A percentile compares a stretch with the other conserved stretches of the same genome.
Evolutionary conservation across 2,797 vertebrate genomes (phyloP).

Genomic region (Gallinago nigripennis): DNA sequence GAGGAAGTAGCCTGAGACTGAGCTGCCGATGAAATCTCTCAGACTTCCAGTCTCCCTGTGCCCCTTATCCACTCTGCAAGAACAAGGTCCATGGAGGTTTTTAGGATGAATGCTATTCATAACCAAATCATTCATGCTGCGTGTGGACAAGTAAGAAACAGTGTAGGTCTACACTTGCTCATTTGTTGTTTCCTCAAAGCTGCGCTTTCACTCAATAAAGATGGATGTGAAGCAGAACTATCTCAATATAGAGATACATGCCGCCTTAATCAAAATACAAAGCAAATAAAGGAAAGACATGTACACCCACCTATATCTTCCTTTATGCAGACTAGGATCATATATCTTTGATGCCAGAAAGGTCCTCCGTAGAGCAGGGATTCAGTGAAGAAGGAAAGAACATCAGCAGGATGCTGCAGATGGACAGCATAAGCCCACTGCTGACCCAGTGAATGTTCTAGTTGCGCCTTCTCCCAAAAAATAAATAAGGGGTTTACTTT

Average conservation of each 20-base stretch:
- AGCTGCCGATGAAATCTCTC: background rate
- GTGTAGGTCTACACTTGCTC: background rate
- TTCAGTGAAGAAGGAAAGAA: background rate
- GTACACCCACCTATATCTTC: background rate
- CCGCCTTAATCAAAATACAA: background rate
- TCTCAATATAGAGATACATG: background rate
- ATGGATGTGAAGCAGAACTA: background rate
- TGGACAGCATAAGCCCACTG: background rate
- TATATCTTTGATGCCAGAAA: background rate
- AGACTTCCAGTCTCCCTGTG: background rate
- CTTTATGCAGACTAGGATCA: background rate
- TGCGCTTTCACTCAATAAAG: background rate
- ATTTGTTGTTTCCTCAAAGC: background rate
- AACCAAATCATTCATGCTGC: background rate
- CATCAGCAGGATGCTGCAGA: background rate
- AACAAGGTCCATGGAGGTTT: background rate
- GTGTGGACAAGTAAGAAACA: background rate
- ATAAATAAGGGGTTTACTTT: background rate
- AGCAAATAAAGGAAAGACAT: background rate
- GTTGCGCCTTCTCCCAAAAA: background rate
- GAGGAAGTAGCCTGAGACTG: background rate
- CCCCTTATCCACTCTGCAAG: background rate
- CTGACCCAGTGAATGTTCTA: background rate
- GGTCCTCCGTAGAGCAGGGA: background rate
- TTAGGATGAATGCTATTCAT: background rate